Conservation (phyloP, 2,888 invertebrate species). For the Spatulosminthurus flaviceps region DNA sequence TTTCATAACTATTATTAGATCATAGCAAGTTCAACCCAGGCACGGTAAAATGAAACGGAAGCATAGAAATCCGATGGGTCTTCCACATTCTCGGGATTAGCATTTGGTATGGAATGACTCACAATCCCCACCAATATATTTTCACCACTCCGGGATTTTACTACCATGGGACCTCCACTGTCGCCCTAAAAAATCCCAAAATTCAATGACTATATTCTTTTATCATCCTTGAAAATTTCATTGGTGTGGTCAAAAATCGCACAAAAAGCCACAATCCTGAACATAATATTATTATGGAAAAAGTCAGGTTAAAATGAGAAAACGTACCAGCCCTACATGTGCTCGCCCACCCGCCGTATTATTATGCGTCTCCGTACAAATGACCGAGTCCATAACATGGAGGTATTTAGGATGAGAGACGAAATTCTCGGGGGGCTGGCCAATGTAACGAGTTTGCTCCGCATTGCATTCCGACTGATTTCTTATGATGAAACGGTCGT, state of each 20-base stretch:
- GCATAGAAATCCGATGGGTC: conserved; percentile 56
- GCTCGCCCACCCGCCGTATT: neutral
- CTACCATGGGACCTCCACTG: conserved; percentile 56
- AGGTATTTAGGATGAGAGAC: conserved; percentile 58
- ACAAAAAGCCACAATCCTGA: no score
- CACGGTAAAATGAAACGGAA: conserved; percentile 54
- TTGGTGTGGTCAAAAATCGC: no score
- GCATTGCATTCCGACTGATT: conserved; percentile 53
- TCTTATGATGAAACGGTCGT: conserved; percentile 51
- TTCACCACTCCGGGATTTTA: conserved; percentile 31
- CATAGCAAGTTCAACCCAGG: conserved; percentile 58
- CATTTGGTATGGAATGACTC: conserved; percentile 53
- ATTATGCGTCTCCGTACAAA: conserved; percentile 53
- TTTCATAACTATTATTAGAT: neutral
- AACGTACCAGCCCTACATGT: conserved; percentile 26
- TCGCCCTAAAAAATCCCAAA: conserved; percentile 51
- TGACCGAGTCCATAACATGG: conserved; percentile 53
- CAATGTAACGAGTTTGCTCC: conserved; percentile 45
- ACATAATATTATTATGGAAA: no score
- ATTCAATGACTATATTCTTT: no score
- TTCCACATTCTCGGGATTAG: conserved; percentile 19
- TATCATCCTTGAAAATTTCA: no score
- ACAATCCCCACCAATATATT: conserved; percentile 57
- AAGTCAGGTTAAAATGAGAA: neutral
- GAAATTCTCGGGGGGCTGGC: no score